Evolutionary conservation across 2,113 vertebrate genomes (phyloP).

Genomic region (Petroica traversi): DNA sequence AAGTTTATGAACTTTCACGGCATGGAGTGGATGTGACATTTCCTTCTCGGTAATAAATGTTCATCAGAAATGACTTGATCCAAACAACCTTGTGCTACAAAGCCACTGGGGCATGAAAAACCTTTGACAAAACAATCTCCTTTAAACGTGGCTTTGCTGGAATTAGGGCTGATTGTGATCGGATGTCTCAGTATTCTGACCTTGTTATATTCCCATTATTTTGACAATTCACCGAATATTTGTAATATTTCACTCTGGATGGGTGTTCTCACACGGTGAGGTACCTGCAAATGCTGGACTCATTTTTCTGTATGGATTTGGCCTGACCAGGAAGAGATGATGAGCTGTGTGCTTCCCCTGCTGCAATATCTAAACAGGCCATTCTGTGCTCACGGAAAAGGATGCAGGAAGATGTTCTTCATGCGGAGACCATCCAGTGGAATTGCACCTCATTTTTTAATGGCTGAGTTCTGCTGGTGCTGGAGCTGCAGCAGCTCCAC

Average conservation of each 20-base stretch:
- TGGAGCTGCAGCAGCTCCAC: neutral
- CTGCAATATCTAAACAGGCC: neutral
- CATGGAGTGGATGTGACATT: neutral
- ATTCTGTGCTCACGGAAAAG: neutral
- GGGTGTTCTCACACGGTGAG: neutral
- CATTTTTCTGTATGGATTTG: neutral
- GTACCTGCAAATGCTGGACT: neutral
- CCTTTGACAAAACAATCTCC: conserved; percentile 55
- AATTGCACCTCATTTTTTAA: neutral
- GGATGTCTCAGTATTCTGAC: neutral
- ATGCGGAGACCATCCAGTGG: neutral
- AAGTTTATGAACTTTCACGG: neutral
- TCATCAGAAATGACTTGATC: conserved; percentile 35
- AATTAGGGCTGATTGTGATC: conserved; percentile 29
- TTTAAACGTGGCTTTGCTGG: conserved; percentile 29
- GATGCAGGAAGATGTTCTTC: neutral
- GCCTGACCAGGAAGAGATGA: neutral
- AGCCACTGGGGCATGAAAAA: conserved; percentile 33
- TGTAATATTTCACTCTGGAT: neutral
- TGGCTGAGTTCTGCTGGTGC: neutral
- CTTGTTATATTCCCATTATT: conserved; percentile 11
- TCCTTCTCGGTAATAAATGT: conserved; percentile 50
- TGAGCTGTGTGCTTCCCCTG: neutral
- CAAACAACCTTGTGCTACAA: conserved; percentile 53
- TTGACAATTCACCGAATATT: neutral